Evolutionary conservation across 2,888 invertebrate genomes (phyloP), one percentile per base, ranked within the genome.

Genomic region (Anodontia alba): DNA sequence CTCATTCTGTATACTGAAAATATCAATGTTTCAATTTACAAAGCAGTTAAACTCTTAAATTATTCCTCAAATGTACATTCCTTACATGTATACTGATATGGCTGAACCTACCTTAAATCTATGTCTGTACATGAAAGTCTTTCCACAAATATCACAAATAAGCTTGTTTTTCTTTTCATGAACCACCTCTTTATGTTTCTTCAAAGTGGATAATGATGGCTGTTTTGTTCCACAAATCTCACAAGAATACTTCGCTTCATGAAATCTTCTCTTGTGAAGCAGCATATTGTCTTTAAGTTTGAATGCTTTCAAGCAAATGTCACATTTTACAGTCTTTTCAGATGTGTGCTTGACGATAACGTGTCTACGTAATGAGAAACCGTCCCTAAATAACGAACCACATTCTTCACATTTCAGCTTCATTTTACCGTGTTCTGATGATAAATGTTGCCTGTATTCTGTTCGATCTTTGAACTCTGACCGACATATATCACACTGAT

Each of bases 31-130:
- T n/a, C n/a, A n/a, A n/a, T n/a, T n/a, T n/a, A n/a, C n/a, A n/a
- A n/a, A n/a, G n/a, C n/a, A n/a, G n/a, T n/a, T n/a, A n/a, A n/a
- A n/a, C n/a, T n/a, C n/a, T n/a, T n/a, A n/a, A n/a, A n/a, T n/a
- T n/a, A n/a, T n/a, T n/a, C n/a, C n/a, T n/a, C n/a, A n/a, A n/a
- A n/a, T n/a, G n/a, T n/a, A n/a, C n/a, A n/a, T n/a, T n/a, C n/a
- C n/a, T n/a, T n/a, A n/a, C n/a, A n/a, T n/a, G n/a, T n/a, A n/a
- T n/a, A n/a, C n/a, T n/a, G n/a, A n/a, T n/a, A n/a, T n/a, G n/a
- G n/a, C n/a, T n/a, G n/a, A n/a, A 62, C 62, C 17, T 17, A 62
- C 62, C 62, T 15, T 3, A 33, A 62, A 62, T 62, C 62, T 62
- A 33, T 62, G 20, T 20, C 3, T 31, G 20, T 62, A 62, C 5